These are phyloP conservation scores for Holcopasites calliopsidis DNA, from an alignment of 1,140 invertebrate species.

Conservation along the genomic window DNA sequence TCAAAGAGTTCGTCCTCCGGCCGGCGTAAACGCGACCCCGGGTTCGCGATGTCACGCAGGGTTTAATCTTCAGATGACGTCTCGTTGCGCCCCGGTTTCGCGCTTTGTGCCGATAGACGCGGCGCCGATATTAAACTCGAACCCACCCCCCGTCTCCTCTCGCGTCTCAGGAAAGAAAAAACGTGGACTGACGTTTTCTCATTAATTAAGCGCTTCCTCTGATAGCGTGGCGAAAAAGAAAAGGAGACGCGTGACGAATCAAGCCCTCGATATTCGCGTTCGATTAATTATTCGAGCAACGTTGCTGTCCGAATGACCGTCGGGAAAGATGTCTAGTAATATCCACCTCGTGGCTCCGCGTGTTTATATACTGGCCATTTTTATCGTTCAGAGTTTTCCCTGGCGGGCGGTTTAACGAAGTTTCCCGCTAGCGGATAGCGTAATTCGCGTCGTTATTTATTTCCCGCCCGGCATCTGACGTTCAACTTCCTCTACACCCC, in stretches of 20 bases:
- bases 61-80: slow-evolving; percentile 29
- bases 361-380: too few relatives aligned
- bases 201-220: slow-evolving; percentile 1
- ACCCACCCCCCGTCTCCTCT: not conserved
- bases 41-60: slow-evolving; percentile 6
- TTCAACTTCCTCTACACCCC: not conserved
- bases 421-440: slow-evolving; percentile 18
- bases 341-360: not conserved
- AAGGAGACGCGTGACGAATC: not conserved
- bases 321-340: slow-evolving; percentile 19
- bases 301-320: not conserved
- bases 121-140: slow-evolving; percentile 9
- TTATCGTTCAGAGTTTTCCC: slow-evolving; percentile 21
- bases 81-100: not conserved
- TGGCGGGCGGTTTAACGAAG: slow-evolving; percentile 19
- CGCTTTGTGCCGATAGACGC: slow-evolving; percentile 5
- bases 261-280: slow-evolving; percentile 15
- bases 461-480: not conserved
- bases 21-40: too few relatives aligned
- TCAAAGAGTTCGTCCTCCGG: not conserved
- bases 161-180: too few relatives aligned
- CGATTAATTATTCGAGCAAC: slow-evolving; percentile 32
- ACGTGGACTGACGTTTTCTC: not conserved
- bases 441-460: slow-evolving; percentile 23
- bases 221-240: not conserved